Evolutionary conservation across 2,797 vertebrate genomes (phyloP).

Genomic region (Macropodus opercularis): DNA sequence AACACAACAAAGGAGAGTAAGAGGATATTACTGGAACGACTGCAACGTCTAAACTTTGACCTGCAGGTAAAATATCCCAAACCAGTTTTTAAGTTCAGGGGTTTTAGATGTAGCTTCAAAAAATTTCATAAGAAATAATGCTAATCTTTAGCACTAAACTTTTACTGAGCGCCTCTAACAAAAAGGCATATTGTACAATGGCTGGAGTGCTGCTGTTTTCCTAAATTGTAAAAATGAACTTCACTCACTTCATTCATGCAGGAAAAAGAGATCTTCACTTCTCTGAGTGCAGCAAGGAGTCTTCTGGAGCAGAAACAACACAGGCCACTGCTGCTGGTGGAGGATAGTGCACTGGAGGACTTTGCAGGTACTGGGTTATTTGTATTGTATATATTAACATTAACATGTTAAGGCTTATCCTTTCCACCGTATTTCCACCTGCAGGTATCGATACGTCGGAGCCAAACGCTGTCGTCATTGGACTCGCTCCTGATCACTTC

Average conservation of each 20-base stretch:
- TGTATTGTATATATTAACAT: neutral
- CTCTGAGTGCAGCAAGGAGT: slow-evolving; percentile 91
- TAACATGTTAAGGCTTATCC: neutral
- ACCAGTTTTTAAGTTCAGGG: neutral
- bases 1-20: slow-evolving; percentile 98
- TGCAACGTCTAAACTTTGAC: slow-evolving; percentile 87
- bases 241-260: slow-evolving; percentile 82
- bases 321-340: slow-evolving; percentile 90
- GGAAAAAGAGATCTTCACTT: slow-evolving; percentile 94
- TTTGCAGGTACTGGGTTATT: slow-evolving; percentile 83
- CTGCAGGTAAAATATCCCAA: slow-evolving; percentile 71
- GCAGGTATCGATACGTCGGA: slow-evolving; percentile 87
- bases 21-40: slow-evolving; percentile 84
- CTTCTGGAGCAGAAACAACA: slow-evolving; percentile 87
- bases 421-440: neutral
- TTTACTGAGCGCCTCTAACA: too few relatives aligned
- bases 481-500: slow-evolving; percentile 92
- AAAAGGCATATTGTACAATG: too few relatives aligned
- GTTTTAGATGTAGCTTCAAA: neutral
- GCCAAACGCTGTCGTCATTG: slow-evolving; percentile 93
- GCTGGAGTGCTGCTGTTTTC: neutral
- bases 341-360: slow-evolving; percentile 89
- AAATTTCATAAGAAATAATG: neutral
- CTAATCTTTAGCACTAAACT: neutral
- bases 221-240: slow-evolving; percentile 25